Evolutionary conservation across 92 coral and sea anemone genomes (phyloP).

Genomic region (Paragorgia papillata): DNA sequence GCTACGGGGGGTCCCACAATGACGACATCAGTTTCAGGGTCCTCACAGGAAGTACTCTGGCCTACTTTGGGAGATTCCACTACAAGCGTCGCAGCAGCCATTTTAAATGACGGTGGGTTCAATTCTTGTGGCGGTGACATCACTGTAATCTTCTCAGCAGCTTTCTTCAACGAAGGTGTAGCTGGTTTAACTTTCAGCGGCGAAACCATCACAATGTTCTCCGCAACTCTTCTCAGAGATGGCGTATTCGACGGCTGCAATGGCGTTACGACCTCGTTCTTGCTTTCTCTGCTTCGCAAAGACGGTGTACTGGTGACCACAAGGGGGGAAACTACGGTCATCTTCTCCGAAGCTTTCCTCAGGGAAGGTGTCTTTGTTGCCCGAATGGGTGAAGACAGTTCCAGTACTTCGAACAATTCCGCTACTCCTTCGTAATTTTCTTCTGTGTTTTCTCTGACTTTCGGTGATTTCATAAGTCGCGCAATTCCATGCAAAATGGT

Average conservation of each 20-base stretch:
- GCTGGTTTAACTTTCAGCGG: slow-evolving; percentile 27
- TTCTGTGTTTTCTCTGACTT: slow-evolving; percentile 5
- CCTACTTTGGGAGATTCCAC: background rate
- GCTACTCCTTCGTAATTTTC: slow-evolving; percentile 44
- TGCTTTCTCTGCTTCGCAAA: slow-evolving; percentile 12
- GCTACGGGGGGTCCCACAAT: background rate
- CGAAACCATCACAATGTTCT: background rate
- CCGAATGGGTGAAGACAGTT: slow-evolving; percentile 28
- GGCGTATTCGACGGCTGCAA: slow-evolving; percentile 56
- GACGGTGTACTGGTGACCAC: background rate
- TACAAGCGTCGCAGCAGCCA: background rate
- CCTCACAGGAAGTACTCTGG: slow-evolving; percentile 4
- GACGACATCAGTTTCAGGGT: background rate
- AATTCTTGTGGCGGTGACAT: background rate
- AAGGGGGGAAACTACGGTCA: background rate
- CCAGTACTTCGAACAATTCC: slow-evolving; percentile 49
- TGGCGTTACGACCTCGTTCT: slow-evolving; percentile 45
- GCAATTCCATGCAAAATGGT: slow-evolving; percentile 42
- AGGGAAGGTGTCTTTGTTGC: slow-evolving; percentile 69
- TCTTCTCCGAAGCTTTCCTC: slow-evolving; percentile 25
- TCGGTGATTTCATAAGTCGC: slow-evolving; percentile 52
- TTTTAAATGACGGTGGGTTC: slow-evolving; percentile 13
- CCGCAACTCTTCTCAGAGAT: slow-evolving; percentile 54
- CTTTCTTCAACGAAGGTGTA: slow-evolving; percentile 7
- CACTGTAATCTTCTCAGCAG: background rate